These are phyloP conservation scores for Ophion ellenae DNA, from an alignment of 2,888 invertebrate genomes.

Conservation along the genomic window DNA sequence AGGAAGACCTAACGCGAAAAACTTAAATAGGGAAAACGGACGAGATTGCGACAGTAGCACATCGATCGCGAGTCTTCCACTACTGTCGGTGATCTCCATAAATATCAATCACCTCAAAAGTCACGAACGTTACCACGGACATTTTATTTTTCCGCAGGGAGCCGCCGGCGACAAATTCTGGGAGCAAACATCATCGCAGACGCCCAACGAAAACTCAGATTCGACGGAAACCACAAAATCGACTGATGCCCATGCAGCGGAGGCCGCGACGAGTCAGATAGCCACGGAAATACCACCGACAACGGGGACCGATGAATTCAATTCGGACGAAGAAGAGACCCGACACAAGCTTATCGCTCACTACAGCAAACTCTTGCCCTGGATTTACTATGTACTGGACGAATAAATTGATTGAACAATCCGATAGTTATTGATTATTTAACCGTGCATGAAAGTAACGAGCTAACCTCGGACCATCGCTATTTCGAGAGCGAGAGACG, in stretches of 20 bases:
- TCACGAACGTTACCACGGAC: too few relatives aligned
- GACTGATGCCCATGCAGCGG: not conserved
- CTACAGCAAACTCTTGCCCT: constrained; percentile 79
- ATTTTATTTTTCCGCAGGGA: constrained; percentile 1
- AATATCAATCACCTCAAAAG: too few relatives aligned
- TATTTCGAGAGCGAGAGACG: too few relatives aligned
- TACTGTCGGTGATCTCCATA: too few relatives aligned
- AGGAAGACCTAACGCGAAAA: too few relatives aligned
- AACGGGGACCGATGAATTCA: constrained; percentile 52
- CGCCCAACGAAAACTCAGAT: not conserved
- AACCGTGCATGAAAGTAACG: too few relatives aligned
- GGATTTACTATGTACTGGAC: constrained; percentile 78
- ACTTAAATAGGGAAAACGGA: too few relatives aligned
- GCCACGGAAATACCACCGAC: constrained; percentile 48
- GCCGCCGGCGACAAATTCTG: not conserved
- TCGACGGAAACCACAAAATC: constrained; percentile 2
- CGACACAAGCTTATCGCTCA: constrained; percentile 77
- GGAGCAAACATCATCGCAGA: not conserved
- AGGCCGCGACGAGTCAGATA: not conserved
- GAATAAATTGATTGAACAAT: constrained; percentile 61
- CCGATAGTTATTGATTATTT: too few relatives aligned
- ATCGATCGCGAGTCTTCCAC: too few relatives aligned
- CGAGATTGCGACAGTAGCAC: too few relatives aligned
- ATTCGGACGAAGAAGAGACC: constrained; percentile 69
- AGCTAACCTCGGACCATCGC: too few relatives aligned